Evolutionary conservation across 1,140 invertebrate genomes (phyloP), one percentile per base, ranked within the genome.

Genomic region (Cydia amplana): DNA sequence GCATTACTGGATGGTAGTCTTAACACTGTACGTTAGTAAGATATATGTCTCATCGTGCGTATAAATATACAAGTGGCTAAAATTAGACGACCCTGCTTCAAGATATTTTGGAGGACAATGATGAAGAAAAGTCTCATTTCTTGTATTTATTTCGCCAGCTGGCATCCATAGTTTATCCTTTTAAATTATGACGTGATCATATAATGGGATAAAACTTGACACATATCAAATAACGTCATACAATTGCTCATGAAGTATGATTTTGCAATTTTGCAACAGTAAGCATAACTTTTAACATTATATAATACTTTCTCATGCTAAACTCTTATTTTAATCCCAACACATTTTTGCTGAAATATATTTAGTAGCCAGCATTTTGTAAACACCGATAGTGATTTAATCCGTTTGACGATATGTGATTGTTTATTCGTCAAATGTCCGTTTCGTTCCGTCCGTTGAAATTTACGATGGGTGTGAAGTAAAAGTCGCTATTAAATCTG

Each of bases 61-160:
- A 40, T 36, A 36, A 70, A 70, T 60, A 63, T 51, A 74, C 25
- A 18, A 20, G 16, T 10, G 51, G 14, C 51, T 60, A 82, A 80
- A 75, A 77, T 78, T 80, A 79, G 79, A 79, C 77, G 79, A 63
- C 77, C 78, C 72, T 77, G 74, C 65, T 72, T 40, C 20, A 14
- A 70, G 55, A 76, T 76, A 67, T 74, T 80, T 78, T 81, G 63
- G 64, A 79, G 65, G 76, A 79, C 77, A 81, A 77, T 81, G 67
- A 77, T 70, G 72, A 79, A 75, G 67, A 55, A 74, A 74, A 77
- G 73, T 74, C 67, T 63, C 14, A 74, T 78, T n/a, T 74, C 18
- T 77, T 74, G 75, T 81, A 74, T 76, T 75, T 73, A 78, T 74
- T 78, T 65, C 74, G 20, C 32, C 43, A 70, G 65, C 70, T 75